Evolutionary conservation across 2,113 vertebrate species (phyloP).

Genomic region (Anguilla rostrata): DNA sequence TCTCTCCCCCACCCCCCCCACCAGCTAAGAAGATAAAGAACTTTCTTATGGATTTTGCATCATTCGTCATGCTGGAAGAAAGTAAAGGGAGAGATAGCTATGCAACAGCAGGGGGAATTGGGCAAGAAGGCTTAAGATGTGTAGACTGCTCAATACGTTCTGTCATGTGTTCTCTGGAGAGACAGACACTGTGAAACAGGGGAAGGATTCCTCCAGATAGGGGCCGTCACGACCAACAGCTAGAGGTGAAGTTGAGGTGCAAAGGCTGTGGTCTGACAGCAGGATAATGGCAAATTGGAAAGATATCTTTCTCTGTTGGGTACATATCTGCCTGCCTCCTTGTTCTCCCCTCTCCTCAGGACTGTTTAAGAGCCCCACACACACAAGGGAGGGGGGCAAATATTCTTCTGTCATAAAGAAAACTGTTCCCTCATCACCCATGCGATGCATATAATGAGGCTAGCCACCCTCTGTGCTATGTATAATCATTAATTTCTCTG

Average conservation of each 20-base stretch:
- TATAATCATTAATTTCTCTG: neutral
- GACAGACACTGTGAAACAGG: constrained; percentile 8
- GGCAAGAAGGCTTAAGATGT: constrained; percentile 43
- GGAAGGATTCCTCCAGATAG: constrained; percentile 1
- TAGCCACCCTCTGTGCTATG: constrained; percentile 30
- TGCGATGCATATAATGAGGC: constrained; percentile 44
- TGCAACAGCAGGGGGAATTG: constrained; percentile 44
- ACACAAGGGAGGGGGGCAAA: neutral
- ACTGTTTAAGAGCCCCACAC: neutral
- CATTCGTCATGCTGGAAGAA: constrained; percentile 55
- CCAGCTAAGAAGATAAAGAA: constrained; percentile 59
- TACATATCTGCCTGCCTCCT: constrained; percentile 42
- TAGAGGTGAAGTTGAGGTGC: constrained; percentile 45
- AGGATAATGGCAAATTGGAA: constrained; percentile 38
- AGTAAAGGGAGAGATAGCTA: constrained; percentile 30
- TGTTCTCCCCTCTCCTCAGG: neutral
- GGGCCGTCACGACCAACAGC: constrained; percentile 38
- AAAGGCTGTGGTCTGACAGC: constrained; percentile 42
- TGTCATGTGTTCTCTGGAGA: constrained; percentile 54
- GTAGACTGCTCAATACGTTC: constrained; percentile 37
- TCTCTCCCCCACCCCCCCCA: constrained; percentile 36
- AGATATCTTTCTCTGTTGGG: constrained; percentile 30
- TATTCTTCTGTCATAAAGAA: constrained; percentile 7
- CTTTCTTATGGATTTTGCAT: constrained; percentile 59
- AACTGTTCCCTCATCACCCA: constrained; percentile 9